A percentile compares a stretch with the other conserved stretches of the same genome.
phyloP scores from a whole-genome alignment of 2,797 vertebrate species.

The Enteromius trimaculatus region DNA sequence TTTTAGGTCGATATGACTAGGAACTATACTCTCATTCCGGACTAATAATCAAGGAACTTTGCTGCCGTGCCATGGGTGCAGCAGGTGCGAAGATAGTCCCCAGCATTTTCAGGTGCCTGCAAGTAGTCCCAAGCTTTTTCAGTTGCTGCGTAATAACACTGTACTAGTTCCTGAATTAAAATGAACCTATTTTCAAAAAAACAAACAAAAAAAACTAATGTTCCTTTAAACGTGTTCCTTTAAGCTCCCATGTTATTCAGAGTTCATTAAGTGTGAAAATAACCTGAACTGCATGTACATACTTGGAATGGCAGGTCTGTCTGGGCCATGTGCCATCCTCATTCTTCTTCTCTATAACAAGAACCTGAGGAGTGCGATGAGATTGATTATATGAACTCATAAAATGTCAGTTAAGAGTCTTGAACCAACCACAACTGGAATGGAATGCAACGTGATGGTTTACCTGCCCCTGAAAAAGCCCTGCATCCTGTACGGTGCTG shows the following conservation, averaged over 20 bases:
- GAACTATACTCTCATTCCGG: too few species aligned
- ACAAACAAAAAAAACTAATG: too few species aligned
- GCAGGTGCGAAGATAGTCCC: too few species aligned
- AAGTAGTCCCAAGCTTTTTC: too few species aligned
- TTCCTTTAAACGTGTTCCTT: too few species aligned
- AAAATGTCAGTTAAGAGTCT: neutral
- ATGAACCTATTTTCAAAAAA: too few species aligned
- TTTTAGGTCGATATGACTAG: too few species aligned
- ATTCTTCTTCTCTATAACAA: conserved; percentile 95
- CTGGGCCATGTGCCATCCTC: conserved; percentile 96
- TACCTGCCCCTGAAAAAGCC: conserved; percentile 97
- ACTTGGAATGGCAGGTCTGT: conserved; percentile 90
- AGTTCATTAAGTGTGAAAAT: neutral
- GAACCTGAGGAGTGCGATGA: conserved; percentile 78
- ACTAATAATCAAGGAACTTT: too few species aligned
- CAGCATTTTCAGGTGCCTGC: too few species aligned
- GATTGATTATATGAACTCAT: neutral
- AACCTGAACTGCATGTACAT: conserved; percentile 61
- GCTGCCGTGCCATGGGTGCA: too few species aligned
- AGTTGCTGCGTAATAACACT: too few species aligned
- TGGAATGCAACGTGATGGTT: neutral
- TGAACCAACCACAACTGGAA: neutral
- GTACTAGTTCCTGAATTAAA: too few species aligned
- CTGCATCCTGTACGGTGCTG: conserved; percentile 95
- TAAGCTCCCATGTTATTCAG: neutral